Evolutionary conservation across 1,140 invertebrate species (phyloP), one percentile per base, ranked within the genome.

Genomic region (Brachionus koreanus): DNA sequence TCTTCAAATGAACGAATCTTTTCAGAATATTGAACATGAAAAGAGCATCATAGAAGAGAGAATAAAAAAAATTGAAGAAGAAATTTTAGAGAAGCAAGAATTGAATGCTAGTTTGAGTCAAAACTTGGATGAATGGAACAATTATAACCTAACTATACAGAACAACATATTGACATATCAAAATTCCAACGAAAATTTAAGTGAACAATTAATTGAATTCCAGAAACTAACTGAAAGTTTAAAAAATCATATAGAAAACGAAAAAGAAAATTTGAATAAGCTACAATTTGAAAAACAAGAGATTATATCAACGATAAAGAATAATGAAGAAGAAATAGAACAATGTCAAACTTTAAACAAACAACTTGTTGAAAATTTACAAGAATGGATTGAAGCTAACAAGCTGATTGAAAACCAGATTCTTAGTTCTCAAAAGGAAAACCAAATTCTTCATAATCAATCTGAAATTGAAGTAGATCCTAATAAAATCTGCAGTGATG

Each of bases 81-180:
- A 65, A 65, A 65, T 65, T 25, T 69, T 69, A 19, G 65, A 69
- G 16, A 69, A 69, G 12, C 65, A 69, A 69, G 65, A 69, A 35
- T 29, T 69, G 16, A 25, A 23, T 25, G 16, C 3, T 2, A n/a
- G 33, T 2, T 16, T 69, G 23, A 37, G n/a, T 16, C 19, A 69
- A 16, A 69, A 69, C 33, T 1, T 69, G 1, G 7, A 12, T 0
- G 65, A 69, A 42, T 69, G 65, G 65, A 19, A 69, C 1, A 16
- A 69, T 12, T 10, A 19, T 13, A 69, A 69, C 16, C n/a, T 6
- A 35, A 13, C 33, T 6, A 16, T 69, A 5, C 3, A 69, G 16
- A n/a, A 69, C 12, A 10, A 69, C 5, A 69, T 69, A 16, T 10
- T 69, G 6, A 10, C 5, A 6, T 6, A 29, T 29, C 63, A 69